A percentile compares a stretch with the other conserved stretches of the same genome.
phyloP scores from a whole-genome alignment of 2,888 invertebrate genomes.

The Cephus spinipes region DNA sequence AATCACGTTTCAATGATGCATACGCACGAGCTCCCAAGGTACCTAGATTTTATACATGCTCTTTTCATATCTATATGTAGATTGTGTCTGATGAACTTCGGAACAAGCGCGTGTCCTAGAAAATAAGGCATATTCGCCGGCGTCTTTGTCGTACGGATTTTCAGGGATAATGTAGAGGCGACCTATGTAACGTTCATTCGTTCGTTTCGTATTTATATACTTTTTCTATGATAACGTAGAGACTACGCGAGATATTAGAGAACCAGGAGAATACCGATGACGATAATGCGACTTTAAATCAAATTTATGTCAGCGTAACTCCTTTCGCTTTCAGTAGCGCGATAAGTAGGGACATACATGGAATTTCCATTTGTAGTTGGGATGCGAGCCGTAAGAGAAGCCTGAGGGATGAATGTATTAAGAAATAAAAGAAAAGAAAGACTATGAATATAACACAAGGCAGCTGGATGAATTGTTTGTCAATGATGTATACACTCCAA shows the following conservation, averaged over 20 bases:
- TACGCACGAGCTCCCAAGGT: constrained; percentile 1
- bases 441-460: no score
- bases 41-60: constrained; percentile 3
- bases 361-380: background rate
- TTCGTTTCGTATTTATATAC: background rate
- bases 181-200: background rate
- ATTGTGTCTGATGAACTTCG: background rate
- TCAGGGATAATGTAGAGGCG: background rate
- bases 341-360: background rate
- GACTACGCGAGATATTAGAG: background rate
- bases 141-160: background rate
- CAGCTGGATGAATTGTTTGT: background rate
- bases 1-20: background rate
- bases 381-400: background rate
- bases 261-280: background rate
- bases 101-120: background rate
- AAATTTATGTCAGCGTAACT: background rate
- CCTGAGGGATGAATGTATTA: background rate
- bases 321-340: background rate
- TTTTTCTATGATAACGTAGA: background rate
- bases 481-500: background rate
- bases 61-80: background rate
- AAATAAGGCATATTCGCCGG: background rate
- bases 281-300: background rate
- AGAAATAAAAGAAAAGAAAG: background rate